Evolutionary conservation across 2,888 invertebrate species (phyloP).

Genomic region (Monochamus alternatus): DNA sequence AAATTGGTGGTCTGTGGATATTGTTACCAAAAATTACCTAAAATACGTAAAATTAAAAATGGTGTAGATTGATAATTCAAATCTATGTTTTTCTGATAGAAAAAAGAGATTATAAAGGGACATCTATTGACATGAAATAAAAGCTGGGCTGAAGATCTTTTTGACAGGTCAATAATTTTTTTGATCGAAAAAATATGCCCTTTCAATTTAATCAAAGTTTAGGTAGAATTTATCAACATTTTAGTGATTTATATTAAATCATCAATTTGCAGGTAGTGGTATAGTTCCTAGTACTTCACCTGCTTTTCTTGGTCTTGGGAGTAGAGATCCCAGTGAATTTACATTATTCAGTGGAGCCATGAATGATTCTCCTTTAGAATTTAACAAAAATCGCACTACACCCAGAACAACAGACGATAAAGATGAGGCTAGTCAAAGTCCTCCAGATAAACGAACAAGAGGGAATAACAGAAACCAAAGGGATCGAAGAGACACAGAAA

Average conservation of each 20-base stretch:
- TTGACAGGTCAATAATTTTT: constrained; percentile 33
- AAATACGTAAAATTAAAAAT: too few relatives aligned
- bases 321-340: constrained; percentile 47
- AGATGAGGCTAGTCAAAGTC: constrained; percentile 68
- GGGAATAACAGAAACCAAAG: constrained; percentile 43
- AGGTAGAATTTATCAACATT: constrained; percentile 33
- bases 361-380: constrained; percentile 77
- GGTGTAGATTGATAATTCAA: too few relatives aligned
- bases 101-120: too few relatives aligned
- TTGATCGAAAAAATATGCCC: constrained; percentile 45
- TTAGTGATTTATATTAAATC: neutral
- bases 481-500: constrained; percentile 70
- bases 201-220: constrained; percentile 49
- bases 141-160: neutral
- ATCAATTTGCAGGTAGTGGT: constrained; percentile 45
- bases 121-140: too few relatives aligned
- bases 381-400: constrained; percentile 76
- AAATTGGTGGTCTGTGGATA: too few relatives aligned
- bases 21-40: too few relatives aligned
- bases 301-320: constrained; percentile 6
- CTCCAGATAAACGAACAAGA: constrained; percentile 46
- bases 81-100: too few relatives aligned
- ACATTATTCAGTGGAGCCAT: constrained; percentile 61
- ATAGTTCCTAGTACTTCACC: constrained; percentile 27
- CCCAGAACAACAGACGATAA: constrained; percentile 69